Base-by-base conservation (phyloP, 2,113 vertebrate genomes). In the Chloebia gouldiae region DNA sequence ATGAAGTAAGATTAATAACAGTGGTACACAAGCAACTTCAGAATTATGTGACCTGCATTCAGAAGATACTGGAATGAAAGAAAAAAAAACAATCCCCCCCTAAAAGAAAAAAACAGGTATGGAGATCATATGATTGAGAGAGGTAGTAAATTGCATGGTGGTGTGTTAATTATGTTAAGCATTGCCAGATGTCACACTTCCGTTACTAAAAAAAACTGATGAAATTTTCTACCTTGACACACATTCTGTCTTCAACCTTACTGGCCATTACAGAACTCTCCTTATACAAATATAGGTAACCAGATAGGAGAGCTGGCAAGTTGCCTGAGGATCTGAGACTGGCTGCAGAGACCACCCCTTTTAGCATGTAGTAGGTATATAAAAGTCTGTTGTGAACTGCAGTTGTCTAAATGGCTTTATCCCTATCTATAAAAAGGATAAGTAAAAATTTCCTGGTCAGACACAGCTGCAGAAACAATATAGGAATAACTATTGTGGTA, bases 11-110 rank as follows among this genome's bases (percentile, higher is more conserved):
- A 63, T 14, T 44, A 63, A 44, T 49, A 68, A 22, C 11, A 57
- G 33, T 51, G 15, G 8, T 76, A 33, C 7, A 44, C 5, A 68
- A 42, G n/a, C 3, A 81, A 44, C 4, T 68, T 57, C 19, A 64
- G 17, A 66, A 71, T 84, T 66, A 77, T 8, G 15, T 77, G 53
- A 59, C 7, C 44, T 49, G 21, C 57, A 44, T 39, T 49, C 21
- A 35, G 59, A 81, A 63, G 13, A 63, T 49, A 53, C 2, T 53
- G 24, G 24, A 19, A 57, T 10, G 10, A 6, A 70, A n/a, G n/a
- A 54, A 61, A 20, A 4, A 15, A 20, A 4, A 11, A 0, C 2
- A 13, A 6, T 20, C 7, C 1, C 4, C 8, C 3, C 14, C 8
- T 35, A 6, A 33, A 42, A 35, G 39, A 39, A 35, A 45, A 4